These are phyloP conservation scores for Drosophila erecta DNA, from an alignment of 1,140 invertebrate genomes.

Conservation along the genomic window DNA sequence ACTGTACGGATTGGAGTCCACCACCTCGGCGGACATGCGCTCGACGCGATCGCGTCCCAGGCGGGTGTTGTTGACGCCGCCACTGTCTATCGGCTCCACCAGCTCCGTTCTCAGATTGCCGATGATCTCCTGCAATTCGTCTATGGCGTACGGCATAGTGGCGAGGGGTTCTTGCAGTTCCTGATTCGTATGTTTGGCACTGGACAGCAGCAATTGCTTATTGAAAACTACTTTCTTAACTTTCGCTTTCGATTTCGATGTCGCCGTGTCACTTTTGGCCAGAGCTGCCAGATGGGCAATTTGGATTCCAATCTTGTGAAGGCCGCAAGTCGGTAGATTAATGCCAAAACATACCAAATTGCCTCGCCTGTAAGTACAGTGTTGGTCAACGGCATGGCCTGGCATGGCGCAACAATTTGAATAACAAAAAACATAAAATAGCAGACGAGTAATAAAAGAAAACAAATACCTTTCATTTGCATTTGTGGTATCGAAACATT, in stretches of 20 bases:
- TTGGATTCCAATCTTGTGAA: neutral
- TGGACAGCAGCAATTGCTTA: neutral
- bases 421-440: too few relatives aligned
- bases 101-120: slow-evolving; percentile 73
- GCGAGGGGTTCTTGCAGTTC: neutral
- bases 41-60: slow-evolving; percentile 88
- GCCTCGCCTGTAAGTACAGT: too few relatives aligned
- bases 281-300: neutral
- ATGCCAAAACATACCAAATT: too few relatives aligned
- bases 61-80: slow-evolving; percentile 1
- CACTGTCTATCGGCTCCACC: slow-evolving; percentile 46
- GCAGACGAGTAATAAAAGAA: too few relatives aligned
- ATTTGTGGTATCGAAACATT: too few relatives aligned
- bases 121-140: slow-evolving; percentile 80
- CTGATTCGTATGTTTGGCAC: neutral
- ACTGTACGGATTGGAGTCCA: slow-evolving; percentile 99
- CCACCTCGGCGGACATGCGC: slow-evolving; percentile 95
- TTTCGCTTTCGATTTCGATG: slow-evolving; percentile 6
- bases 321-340: too few relatives aligned
- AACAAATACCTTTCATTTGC: too few relatives aligned
- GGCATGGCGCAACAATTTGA: too few relatives aligned
- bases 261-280: slow-evolving; percentile 1
- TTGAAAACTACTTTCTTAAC: too few relatives aligned
- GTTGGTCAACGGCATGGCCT: too few relatives aligned
- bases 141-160: slow-evolving; percentile 58